A percentile compares a stretch with the other conserved stretches of the same genome.
phyloP scores from a whole-genome alignment of 2,888 invertebrate genomes.

The Agriotes lineatus region DNA sequence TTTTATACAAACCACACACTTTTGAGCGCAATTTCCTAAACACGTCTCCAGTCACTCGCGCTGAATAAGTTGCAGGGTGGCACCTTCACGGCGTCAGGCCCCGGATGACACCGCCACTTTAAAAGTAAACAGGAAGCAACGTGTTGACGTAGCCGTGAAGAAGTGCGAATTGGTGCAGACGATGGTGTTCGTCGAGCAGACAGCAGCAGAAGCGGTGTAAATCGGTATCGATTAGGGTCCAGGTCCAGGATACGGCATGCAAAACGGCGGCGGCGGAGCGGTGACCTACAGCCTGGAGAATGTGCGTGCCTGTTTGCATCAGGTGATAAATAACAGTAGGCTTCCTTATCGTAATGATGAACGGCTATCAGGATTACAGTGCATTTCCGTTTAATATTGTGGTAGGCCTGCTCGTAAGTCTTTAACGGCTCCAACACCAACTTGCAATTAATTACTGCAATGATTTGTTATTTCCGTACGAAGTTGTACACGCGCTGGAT shows the following conservation, averaged over 20 bases:
- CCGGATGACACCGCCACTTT: not conserved
- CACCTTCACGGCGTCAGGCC: not conserved
- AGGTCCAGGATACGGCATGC: conserved; percentile 41
- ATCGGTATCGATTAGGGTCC: conserved; percentile 43
- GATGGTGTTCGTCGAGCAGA: conserved; percentile 30
- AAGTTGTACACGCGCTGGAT: not conserved
- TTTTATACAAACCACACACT: conserved; percentile 39
- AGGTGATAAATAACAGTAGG: conserved; percentile 46
- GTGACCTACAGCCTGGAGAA: conserved; percentile 42
- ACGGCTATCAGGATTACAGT: conserved; percentile 48
- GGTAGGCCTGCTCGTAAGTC: conserved; percentile 37
- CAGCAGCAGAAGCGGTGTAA: conserved; percentile 33
- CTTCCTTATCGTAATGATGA: conserved; percentile 47
- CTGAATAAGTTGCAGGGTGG: conserved; percentile 30
- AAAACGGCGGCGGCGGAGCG: conserved; percentile 39
- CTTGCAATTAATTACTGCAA: conserved; percentile 26
- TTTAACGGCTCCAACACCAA: conserved; percentile 24
- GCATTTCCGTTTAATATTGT: conserved; percentile 48
- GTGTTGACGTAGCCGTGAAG: conserved; percentile 27
- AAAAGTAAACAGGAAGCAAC: conserved; percentile 16
- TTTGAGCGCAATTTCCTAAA: conserved; percentile 44
- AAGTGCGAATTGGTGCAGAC: conserved; percentile 17
- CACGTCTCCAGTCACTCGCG: conserved; percentile 38
- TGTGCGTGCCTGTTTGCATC: conserved; percentile 44
- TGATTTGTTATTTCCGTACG: conserved; percentile 29